Evolutionary conservation across 2,888 invertebrate species (phyloP).

Genomic region (Ormia ochracea): DNA sequence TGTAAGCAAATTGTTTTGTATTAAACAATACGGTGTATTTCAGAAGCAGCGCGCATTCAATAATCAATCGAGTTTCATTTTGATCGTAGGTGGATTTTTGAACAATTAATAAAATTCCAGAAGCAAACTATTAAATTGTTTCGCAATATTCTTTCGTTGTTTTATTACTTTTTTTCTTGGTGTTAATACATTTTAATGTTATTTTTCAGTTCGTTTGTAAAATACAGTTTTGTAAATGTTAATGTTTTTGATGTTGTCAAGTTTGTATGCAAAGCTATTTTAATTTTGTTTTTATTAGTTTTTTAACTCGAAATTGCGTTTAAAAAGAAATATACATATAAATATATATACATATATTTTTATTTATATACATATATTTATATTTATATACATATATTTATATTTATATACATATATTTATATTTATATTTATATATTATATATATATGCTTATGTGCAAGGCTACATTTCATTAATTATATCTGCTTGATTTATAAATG

Average conservation of each 20-base stretch:
- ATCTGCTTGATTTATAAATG: too few species aligned
- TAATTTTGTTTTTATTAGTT: too few species aligned
- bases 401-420: background rate
- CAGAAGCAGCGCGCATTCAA: conserved; percentile 8
- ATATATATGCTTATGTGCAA: too few species aligned
- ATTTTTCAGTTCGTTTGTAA: conserved; percentile 37
- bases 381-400: background rate
- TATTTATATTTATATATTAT: too few species aligned
- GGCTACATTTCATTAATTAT: too few species aligned
- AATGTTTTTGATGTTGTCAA: too few species aligned
- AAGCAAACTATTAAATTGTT: conserved; percentile 26
- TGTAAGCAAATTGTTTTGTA: conserved; percentile 4
- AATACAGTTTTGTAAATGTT: conserved; percentile 52
- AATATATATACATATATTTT: background rate
- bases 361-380: background rate
- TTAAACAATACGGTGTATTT: conserved; percentile 5
- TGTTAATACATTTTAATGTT: conserved; percentile 24
- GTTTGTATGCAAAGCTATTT: too few species aligned
- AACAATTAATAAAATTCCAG: conserved; percentile 7
- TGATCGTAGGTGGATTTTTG: conserved; percentile 49
- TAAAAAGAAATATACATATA: too few species aligned
- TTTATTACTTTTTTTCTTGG: conserved; percentile 19
- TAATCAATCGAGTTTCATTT: conserved; percentile 16
- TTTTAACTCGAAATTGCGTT: too few species aligned
- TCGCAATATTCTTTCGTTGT: background rate